These are phyloP conservation scores for Heteromurus nitidus DNA, from an alignment of 2,888 invertebrate genomes.

Conservation along the genomic window DNA sequence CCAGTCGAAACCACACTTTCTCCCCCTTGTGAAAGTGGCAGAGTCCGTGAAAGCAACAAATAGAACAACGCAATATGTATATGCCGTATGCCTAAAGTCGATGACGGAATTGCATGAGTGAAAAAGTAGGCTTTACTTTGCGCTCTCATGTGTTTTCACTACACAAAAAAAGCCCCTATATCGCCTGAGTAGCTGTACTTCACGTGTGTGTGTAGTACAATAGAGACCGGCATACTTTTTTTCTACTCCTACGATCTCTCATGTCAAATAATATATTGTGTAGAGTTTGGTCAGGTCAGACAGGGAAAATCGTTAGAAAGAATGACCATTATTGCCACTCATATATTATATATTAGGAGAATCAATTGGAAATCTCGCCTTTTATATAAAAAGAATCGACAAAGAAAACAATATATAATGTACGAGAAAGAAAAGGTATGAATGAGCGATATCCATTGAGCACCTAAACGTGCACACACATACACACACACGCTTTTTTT, in stretches of 20 bases:
- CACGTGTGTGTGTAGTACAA: background rate
- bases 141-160: background rate
- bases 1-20: slow-evolving; percentile 16
- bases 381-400: too few relatives aligned
- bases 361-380: slow-evolving; percentile 33
- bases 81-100: background rate
- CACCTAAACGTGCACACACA: background rate
- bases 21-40: background rate
- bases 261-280: slow-evolving; percentile 33
- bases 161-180: too few relatives aligned
- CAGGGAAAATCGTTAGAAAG: slow-evolving; percentile 39
- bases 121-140: slow-evolving; percentile 23
- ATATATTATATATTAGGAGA: slow-evolving; percentile 44
- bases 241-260: background rate
- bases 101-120: slow-evolving; percentile 54
- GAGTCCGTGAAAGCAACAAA: slow-evolving; percentile 41
- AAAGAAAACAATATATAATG: slow-evolving; percentile 1
- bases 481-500: too few relatives aligned
- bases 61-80: slow-evolving; percentile 18
- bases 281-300: slow-evolving; percentile 38
- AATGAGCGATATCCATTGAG: slow-evolving; percentile 37
- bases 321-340: slow-evolving; percentile 45
- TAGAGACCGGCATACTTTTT: background rate
- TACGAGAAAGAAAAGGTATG: slow-evolving; percentile 11
- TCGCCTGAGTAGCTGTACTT: background rate